These are phyloP conservation scores for Fregata magnificens DNA, from an alignment of 2,113 vertebrate species.

Conservation along the genomic window DNA sequence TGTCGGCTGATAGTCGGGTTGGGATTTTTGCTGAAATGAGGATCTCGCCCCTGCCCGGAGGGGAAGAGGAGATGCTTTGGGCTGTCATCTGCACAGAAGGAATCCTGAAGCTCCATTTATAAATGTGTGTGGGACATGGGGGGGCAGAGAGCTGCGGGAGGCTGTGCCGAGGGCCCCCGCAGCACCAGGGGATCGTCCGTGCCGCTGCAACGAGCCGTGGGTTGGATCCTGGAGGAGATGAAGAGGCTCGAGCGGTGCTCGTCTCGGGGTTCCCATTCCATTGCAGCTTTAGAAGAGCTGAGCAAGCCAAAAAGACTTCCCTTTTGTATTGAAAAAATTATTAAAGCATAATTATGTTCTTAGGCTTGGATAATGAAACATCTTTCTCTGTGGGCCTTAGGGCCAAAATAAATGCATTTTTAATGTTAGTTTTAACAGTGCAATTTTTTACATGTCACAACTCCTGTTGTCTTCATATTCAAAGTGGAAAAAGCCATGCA, in stretches of 20 bases:
- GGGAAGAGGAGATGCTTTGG: neutral
- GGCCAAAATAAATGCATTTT: neutral
- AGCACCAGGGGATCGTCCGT: neutral
- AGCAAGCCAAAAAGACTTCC: neutral
- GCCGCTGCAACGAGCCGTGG: neutral
- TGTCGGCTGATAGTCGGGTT: neutral
- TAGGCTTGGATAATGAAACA: neutral
- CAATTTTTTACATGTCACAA: neutral
- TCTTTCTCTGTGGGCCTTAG: neutral
- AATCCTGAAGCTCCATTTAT: neutral
- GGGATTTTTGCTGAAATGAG: neutral
- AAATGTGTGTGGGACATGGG: accelerated
- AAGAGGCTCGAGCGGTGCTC: neutral
- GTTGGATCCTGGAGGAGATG: neutral
- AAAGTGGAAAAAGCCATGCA: neutral
- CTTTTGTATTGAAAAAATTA: neutral
- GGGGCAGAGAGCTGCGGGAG: neutral
- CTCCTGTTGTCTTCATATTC: neutral
- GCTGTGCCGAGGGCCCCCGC: neutral
- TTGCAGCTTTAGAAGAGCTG: neutral
- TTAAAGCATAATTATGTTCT: neutral
- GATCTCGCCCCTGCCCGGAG: neutral
- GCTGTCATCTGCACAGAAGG: neutral
- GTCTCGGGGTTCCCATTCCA: neutral
- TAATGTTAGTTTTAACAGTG: constrained; percentile 9